Conservation (phyloP, 2,888 invertebrate species). For the Archaeoteleia sp. region DNA sequence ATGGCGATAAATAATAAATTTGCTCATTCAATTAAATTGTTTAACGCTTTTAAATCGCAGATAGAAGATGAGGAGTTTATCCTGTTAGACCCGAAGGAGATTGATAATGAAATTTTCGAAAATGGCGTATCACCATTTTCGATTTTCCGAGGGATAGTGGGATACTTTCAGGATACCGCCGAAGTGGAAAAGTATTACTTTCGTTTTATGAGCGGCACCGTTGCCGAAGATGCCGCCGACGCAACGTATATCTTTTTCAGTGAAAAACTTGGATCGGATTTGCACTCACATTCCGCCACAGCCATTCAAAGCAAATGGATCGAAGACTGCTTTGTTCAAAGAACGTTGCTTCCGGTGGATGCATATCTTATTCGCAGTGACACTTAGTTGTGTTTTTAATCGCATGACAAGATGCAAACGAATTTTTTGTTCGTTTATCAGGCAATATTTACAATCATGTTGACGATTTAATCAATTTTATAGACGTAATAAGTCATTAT, state of each 20-base stretch:
- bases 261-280: too few relatives aligned
- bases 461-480: too few relatives aligned
- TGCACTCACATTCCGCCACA: conserved; percentile 2
- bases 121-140: conserved; percentile 61
- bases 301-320: conserved; percentile 66
- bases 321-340: conserved; percentile 58
- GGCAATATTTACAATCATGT: too few relatives aligned
- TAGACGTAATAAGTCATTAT: too few relatives aligned
- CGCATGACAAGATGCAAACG: too few relatives aligned
- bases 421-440: too few relatives aligned
- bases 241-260: conserved; percentile 64
- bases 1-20: not conserved
- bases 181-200: conserved; percentile 58
- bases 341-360: conserved; percentile 53
- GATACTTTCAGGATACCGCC: conserved; percentile 62
- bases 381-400: too few relatives aligned
- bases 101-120: conserved; percentile 64
- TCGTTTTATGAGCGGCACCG: conserved; percentile 65
- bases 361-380: conserved; percentile 57
- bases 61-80: conserved; percentile 34
- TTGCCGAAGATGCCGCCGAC: conserved; percentile 54
- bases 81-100: conserved; percentile 34
- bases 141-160: conserved; percentile 62
- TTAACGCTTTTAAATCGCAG: too few relatives aligned
- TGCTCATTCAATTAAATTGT: too few relatives aligned